Base-by-base conservation (phyloP, 1,140 invertebrate genomes). In the Orchesella cincta region DNA sequence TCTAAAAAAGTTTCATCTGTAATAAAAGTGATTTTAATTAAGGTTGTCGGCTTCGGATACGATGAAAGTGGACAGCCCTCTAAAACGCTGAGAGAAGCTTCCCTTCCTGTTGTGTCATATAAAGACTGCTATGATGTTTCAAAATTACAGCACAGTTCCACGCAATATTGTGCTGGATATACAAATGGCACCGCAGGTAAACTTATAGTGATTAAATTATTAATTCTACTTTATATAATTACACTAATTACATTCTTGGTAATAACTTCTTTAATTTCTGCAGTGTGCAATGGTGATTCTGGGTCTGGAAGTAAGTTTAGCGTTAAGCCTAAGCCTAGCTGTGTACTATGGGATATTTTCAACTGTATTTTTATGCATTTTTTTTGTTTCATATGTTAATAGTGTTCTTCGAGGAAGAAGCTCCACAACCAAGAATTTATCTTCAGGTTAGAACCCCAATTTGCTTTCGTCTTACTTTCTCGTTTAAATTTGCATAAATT, bases 381-480 rank as follows among this genome's bases (percentile, higher is more conserved):
- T n/a, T n/a, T n/a, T n/a, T n/a, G n/a, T n/a, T n/a, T n/a, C n/a
- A n/a, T n/a, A n/a, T n/a, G n/a, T n/a, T n/a, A n/a, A n/a, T n/a
- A n/a, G n/a, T n/a, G n/a, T 78, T 78, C 39, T 78, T 78, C 23
- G 39, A 67, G 18, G 77, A 78, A 3, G 77, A 78, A 70, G n/a
- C 36, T 23, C 51, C 74, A n/a, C 73, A 39, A 35, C 31, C 35
- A 8, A n/a, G 73, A 14, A 2, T 67, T 26, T 78, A 73, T 35
- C 31, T 78, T n/a, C 76, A 77, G 71, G 76, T 73, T 57, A n/a
- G 46, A 46, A 46, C 39, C 18, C 5, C 29, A 20, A 54, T 33
- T 46, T 8, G 18, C 18, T 46, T 8, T 46, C 5, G 39, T 18
- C 39, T 8, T 46, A 18, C 18, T 8, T 46, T 8, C 39, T 18